Evolutionary conservation across 2,797 vertebrate genomes (phyloP).

Genomic region (Hemitrygon akajei): DNA sequence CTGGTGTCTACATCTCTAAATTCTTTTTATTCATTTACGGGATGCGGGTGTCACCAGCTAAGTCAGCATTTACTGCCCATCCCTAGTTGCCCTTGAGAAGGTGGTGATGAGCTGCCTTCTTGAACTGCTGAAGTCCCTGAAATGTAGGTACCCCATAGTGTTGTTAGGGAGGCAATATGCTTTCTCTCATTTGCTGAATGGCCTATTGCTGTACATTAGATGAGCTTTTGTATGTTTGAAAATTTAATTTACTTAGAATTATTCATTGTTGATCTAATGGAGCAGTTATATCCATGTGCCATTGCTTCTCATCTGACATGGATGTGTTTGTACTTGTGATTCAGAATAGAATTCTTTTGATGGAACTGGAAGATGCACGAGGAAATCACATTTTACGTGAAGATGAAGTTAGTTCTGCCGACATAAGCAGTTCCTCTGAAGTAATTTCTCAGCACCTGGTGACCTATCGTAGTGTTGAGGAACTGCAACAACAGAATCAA

Average conservation of each 20-base stretch:
- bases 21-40: no score
- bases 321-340: slow-evolving; percentile 19
- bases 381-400: slow-evolving; percentile 84
- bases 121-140: no score
- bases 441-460: slow-evolving; percentile 91
- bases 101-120: no score
- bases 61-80: no score
- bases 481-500: slow-evolving; percentile 94
- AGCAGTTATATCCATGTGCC: background rate
- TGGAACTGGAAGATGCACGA: slow-evolving; percentile 91
- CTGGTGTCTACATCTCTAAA: no score
- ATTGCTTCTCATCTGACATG: background rate
- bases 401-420: slow-evolving; percentile 75
- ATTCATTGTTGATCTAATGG: background rate
- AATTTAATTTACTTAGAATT: no score
- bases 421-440: slow-evolving; percentile 87
- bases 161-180: background rate
- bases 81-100: no score
- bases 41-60: no score
- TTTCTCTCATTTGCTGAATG: background rate
- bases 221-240: no score
- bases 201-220: no score
- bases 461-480: slow-evolving; percentile 87
- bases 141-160: no score
- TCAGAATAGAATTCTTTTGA: slow-evolving; percentile 82